phyloP scores from a whole-genome alignment of 2,888 invertebrate species.

The Melangyna quadrimaculata region DNA sequence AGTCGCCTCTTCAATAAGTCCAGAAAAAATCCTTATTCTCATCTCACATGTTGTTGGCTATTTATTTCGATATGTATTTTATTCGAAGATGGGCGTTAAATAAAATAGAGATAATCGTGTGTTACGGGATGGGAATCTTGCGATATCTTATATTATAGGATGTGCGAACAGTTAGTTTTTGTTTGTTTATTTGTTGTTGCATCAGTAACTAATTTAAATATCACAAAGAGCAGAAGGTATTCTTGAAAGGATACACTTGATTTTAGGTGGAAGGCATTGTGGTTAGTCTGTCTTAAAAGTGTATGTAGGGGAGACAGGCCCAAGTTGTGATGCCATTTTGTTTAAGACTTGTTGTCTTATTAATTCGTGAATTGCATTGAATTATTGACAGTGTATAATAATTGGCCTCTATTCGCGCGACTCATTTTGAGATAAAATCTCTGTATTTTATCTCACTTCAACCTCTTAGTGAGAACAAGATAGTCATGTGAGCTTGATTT shows the following conservation, averaged over 20 bases:
- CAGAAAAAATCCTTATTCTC: conserved; percentile 1
- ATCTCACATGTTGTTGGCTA: not conserved
- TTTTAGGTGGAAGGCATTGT: not conserved
- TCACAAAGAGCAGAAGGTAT: conserved; percentile 4
- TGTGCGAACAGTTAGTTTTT: conserved; percentile 36
- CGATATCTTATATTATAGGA: conserved; percentile 3
- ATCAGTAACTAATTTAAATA: conserved; percentile 60
- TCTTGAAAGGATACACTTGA: not conserved
- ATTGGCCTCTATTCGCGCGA: too few relatives aligned
- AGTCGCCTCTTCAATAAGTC: not conserved
- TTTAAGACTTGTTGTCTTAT: too few relatives aligned
- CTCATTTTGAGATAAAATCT: too few relatives aligned
- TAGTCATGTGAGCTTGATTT: too few relatives aligned
- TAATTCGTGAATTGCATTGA: too few relatives aligned
- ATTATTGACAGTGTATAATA: too few relatives aligned
- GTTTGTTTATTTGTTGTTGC: not conserved
- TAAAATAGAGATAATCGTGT: conserved; percentile 65
- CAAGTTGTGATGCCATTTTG: not conserved
- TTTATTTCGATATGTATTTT: conserved; percentile 22
- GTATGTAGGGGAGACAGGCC: not conserved
- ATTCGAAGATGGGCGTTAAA: conserved; percentile 63
- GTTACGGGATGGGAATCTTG: conserved; percentile 13
- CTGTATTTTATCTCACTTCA: too few relatives aligned
- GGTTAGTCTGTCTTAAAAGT: conserved; percentile 7
- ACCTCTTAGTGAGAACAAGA: too few relatives aligned